phyloP scores from a whole-genome alignment of 2,113 vertebrate species.

The Lamprologus sp. region DNA sequence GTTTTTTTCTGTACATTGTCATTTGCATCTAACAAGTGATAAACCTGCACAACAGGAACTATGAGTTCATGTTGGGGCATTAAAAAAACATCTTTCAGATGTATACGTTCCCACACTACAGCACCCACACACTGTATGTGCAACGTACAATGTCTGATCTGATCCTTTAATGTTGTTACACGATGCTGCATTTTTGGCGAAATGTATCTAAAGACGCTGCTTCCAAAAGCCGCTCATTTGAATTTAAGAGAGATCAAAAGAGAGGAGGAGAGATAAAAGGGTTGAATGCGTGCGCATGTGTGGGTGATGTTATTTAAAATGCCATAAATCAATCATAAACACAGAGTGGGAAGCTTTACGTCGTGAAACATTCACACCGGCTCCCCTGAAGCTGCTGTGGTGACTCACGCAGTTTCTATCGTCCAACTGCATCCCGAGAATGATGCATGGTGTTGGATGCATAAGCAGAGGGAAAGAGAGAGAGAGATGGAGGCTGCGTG shows the following conservation, averaged over 20 bases:
- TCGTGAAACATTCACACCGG: background rate
- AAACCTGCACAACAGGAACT: background rate
- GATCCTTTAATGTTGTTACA: background rate
- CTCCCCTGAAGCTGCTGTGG: constrained; percentile 1
- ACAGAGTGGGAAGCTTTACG: background rate
- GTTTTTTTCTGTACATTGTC: background rate
- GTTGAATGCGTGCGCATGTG: background rate
- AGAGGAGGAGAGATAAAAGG: background rate
- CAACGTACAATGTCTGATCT: background rate
- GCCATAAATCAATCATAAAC: background rate
- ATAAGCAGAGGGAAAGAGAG: background rate
- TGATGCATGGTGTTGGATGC: background rate
- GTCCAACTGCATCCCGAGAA: background rate
- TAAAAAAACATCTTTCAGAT: background rate
- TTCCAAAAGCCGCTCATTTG: background rate
- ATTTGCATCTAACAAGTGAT: background rate
- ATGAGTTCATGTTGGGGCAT: background rate
- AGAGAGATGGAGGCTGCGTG: constrained; percentile 12
- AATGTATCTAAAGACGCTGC: background rate
- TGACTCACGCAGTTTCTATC: constrained; percentile 13
- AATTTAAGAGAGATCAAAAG: background rate
- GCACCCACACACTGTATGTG: background rate
- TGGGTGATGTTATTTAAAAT: background rate
- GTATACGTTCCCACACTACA: background rate
- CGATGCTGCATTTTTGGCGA: background rate